Conservation (phyloP, 2,113 vertebrate genomes). For the Eolophus roseicapilla region DNA sequence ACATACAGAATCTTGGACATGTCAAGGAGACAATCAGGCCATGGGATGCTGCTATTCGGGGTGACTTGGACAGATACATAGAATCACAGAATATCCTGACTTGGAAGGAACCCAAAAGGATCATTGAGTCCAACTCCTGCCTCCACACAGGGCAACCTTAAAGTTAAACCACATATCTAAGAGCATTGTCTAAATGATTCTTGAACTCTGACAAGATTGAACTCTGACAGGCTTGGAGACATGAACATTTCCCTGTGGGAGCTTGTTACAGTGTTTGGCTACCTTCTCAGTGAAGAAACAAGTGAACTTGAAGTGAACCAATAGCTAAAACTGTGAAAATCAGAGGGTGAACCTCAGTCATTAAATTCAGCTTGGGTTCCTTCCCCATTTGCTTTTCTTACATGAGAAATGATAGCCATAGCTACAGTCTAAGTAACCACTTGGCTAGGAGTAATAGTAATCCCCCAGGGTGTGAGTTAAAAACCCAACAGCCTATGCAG, state of each 20-base stretch:
- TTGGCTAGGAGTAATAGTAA: not conserved
- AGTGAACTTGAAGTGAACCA: not conserved
- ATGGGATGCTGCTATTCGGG: not conserved
- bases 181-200: not conserved
- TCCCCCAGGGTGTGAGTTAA: not conserved
- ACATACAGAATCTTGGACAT: not conserved
- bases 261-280: not conserved
- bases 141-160: not conserved
- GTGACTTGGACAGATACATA: not conserved
- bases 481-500: not conserved
- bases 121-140: not conserved
- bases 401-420: not conserved
- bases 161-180: not conserved
- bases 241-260: not conserved
- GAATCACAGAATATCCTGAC: not conserved
- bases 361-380: not conserved
- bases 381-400: not conserved
- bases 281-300: not conserved
- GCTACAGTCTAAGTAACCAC: not conserved
- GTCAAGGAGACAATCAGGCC: not conserved
- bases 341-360: not conserved
- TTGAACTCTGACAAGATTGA: not conserved
- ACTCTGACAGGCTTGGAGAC: not conserved
- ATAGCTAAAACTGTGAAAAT: not conserved
- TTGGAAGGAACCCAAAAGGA: not conserved